These are phyloP conservation scores for Hipparchia semele DNA, from an alignment of 2,888 invertebrate genomes.

Conservation along the genomic window DNA sequence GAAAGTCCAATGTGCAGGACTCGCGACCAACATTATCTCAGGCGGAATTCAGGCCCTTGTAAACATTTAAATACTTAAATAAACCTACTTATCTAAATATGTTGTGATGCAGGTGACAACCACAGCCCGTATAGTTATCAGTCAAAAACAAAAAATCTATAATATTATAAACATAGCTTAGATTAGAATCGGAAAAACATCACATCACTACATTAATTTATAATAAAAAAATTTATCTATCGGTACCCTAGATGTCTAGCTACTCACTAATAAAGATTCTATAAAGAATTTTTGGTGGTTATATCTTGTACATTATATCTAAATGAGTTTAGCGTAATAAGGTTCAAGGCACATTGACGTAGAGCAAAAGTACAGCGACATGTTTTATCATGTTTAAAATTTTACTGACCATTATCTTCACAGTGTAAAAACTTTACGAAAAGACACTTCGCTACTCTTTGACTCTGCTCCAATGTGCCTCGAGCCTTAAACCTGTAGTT, in stretches of 20 bases:
- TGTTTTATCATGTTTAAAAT: not conserved
- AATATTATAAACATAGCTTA: constrained; percentile 3
- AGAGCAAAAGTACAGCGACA: not conserved
- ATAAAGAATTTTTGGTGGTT: constrained; percentile 80
- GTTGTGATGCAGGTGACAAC: constrained; percentile 70
- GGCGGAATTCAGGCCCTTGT: not conserved
- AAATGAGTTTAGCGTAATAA: constrained; percentile 63
- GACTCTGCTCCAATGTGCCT: not conserved
- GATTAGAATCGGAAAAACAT: constrained; percentile 5
- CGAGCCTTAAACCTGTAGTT: constrained; percentile 6
- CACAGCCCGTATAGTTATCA: constrained; percentile 57
- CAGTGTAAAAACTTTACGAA: not conserved
- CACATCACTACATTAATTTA: constrained; percentile 34
- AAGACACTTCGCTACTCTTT: not conserved
- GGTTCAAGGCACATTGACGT: constrained; percentile 18
- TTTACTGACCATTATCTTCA: too few species aligned
- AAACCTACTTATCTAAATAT: constrained; percentile 19
- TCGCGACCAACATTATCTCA: not conserved
- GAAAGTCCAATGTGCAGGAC: too few species aligned
- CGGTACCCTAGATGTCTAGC: constrained; percentile 41
- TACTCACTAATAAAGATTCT: constrained; percentile 51
- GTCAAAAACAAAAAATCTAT: constrained; percentile 33
- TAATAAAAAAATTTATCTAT: constrained; percentile 39
- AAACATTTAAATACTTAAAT: constrained; percentile 22
- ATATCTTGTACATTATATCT: constrained; percentile 75